Percentiles rank a stretch among this genome's conserved stretches.
phyloP scores from a whole-genome alignment of 2,113 vertebrate genomes.

The Hippocampus comes region DNA sequence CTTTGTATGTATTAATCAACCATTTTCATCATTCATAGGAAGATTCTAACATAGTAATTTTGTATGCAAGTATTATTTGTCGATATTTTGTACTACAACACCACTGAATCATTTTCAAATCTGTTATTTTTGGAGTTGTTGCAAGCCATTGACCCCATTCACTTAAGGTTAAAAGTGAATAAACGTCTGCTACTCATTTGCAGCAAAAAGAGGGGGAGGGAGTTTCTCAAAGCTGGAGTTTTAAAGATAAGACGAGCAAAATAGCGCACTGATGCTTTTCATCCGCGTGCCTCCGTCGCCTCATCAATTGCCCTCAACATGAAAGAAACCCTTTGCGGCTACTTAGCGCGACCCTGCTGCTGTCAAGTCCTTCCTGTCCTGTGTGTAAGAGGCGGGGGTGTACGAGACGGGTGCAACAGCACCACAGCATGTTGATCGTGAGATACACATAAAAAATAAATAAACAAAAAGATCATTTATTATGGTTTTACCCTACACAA shows the following conservation, averaged over 20 bases:
- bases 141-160: neutral
- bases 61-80: neutral
- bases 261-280: constrained; percentile 48
- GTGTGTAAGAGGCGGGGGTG: neutral
- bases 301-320: constrained; percentile 58
- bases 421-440: neutral
- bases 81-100: neutral
- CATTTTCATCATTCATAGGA: neutral
- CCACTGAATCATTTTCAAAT: neutral
- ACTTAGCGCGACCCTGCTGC: constrained; percentile 56
- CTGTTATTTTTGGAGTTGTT: neutral
- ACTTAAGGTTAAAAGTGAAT: neutral
- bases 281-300: constrained; percentile 44
- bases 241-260: constrained; percentile 55
- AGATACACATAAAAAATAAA: no score
- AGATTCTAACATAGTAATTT: neutral
- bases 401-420: neutral
- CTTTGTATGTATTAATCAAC: neutral
- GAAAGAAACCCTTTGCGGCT: constrained; percentile 66
- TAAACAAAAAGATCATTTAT: no score
- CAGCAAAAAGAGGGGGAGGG: constrained; percentile 44
- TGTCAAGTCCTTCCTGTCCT: constrained; percentile 29
- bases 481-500: no score
- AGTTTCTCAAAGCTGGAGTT: constrained; percentile 48
- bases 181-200: constrained; percentile 20